Base-by-base conservation (phyloP, 2,888 invertebrate genomes). In the Agrilus biguttatus region DNA sequence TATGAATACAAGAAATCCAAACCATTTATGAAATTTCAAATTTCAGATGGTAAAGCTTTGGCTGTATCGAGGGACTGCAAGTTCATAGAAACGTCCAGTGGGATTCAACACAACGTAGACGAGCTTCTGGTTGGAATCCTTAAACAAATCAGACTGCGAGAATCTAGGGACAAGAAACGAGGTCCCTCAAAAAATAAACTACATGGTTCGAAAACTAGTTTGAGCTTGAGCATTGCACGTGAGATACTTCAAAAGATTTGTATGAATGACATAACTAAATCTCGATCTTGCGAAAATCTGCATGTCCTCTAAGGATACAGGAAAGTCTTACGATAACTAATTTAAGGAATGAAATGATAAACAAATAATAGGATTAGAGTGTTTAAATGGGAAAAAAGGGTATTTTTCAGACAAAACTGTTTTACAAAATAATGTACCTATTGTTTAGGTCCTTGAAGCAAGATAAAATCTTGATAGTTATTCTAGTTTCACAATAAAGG, bases 61-160 rank as follows among this genome's bases (percentile, higher is more conserved):
- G 92, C 93, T 1, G 83, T 84, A 34, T 82, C 85, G 12, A 77
- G 85, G 61, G 89, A 90, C 65, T 85, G 86, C 67, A 93, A 93
- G 68, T 92, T 90, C 69, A 92, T 93, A 51, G 95, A 96, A 67
- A 90, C 93, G 0, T 95, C 93, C 1, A 88, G 90, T 44, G 93
- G 92, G 1, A 86, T 96, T 55, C 91, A 95, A 64, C 92, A 95
- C 70, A 92, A 93, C 61, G 91, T 96, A 14, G 95, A 96, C 65
- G 95, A 96, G 62, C 76, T 96, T 17, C 75, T 96, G 36, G 92
- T 93, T 1, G 95, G 95, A 3, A 81, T 91, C 51, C 74, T 95
- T 37, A 91, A 90, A 62, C 92, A 93, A 71, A 85, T 89, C 57
- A 75, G 86, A 3, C 69, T 87, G 41, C 77, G 86, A 48, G 85